phyloP scores from a whole-genome alignment of 2,888 invertebrate species.

The Drosophila meridionalis region DNA sequence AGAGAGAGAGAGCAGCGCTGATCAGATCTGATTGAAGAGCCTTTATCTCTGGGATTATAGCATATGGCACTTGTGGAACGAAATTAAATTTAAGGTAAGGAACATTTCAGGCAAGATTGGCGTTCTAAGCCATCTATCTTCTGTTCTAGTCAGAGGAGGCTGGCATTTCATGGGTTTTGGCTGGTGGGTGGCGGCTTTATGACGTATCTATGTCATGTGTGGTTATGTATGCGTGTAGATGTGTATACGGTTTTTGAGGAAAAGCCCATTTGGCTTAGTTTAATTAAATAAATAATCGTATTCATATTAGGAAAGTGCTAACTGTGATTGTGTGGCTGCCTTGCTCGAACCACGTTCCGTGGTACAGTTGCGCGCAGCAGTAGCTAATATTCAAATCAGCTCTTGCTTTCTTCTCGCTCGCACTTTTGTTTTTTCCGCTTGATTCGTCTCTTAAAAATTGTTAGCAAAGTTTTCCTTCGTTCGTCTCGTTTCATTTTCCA shows the following conservation, averaged over 20 bases:
- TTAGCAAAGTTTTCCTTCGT: conserved; percentile 30
- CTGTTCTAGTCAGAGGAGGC: no score
- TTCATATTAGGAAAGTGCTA: conserved; percentile 19
- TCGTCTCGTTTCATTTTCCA: conserved; percentile 31
- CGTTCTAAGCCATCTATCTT: no score
- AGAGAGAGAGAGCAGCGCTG: no score
- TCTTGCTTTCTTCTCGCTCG: conserved; percentile 20
- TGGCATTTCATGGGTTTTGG: no score
- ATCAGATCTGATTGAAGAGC: no score
- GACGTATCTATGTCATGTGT: no score
- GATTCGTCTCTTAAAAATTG: conserved; percentile 42
- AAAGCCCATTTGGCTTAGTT: conserved; percentile 19
- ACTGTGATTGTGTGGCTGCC: conserved; percentile 7
- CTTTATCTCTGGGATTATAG: no score
- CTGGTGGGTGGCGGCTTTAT: no score
- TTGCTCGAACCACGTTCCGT: conserved; percentile 16
- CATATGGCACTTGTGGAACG: no score
- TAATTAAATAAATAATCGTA: conserved; percentile 43
- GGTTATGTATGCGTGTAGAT: neutral
- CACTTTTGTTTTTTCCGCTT: conserved; percentile 22
- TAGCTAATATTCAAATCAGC: conserved; percentile 31
- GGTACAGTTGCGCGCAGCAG: conserved; percentile 45
- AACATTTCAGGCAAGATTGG: no score
- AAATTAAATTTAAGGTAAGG: no score
- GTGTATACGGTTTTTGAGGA: neutral